Percentiles rank a stretch among this genome's conserved stretches.
These are phyloP conservation scores for Magallana angulata DNA, from an alignment of 1,140 invertebrate genomes.

Conservation along the genomic window DNA sequence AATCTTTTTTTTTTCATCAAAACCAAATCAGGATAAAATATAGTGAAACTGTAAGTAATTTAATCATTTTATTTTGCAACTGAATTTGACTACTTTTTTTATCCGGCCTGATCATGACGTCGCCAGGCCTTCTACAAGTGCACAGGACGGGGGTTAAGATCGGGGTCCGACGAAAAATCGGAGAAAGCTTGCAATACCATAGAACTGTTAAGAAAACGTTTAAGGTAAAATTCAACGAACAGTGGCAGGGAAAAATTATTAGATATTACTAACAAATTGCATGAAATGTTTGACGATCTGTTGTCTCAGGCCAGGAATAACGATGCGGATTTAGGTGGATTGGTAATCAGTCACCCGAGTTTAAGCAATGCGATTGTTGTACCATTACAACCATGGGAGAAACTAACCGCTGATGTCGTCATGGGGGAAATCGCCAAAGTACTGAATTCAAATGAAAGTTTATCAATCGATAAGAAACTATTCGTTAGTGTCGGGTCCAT, in stretches of 20 bases:
- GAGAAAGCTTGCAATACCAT: too few species aligned
- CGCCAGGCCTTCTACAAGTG: too few species aligned
- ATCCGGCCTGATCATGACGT: too few species aligned
- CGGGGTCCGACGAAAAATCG: too few species aligned
- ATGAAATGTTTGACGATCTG: constrained; percentile 49
- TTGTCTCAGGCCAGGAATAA: constrained; percentile 32
- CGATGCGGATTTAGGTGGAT: constrained; percentile 26
- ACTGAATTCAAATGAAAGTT: constrained; percentile 37
- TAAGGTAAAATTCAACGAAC: constrained; percentile 27
- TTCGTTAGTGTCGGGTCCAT: constrained; percentile 26
- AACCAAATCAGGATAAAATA: too few species aligned
- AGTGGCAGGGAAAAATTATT: constrained; percentile 26
- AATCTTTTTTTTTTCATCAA: too few species aligned
- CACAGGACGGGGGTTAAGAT: too few species aligned
- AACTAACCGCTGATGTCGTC: constrained; percentile 37
- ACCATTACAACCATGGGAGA: constrained; percentile 32
- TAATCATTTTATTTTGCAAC: too few species aligned
- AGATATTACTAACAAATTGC: constrained; percentile 33
- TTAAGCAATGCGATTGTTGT: constrained; percentile 36
- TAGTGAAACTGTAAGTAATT: too few species aligned
- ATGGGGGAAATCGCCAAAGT: constrained; percentile 38
- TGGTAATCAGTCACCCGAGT: constrained; percentile 29
- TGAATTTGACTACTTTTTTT: too few species aligned
- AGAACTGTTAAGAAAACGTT: too few species aligned
- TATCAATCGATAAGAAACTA: constrained; percentile 30